Evolutionary conservation across 2,888 invertebrate species (phyloP), one percentile per base, ranked within the genome.

Genomic region (Drosophila mayaguana): DNA sequence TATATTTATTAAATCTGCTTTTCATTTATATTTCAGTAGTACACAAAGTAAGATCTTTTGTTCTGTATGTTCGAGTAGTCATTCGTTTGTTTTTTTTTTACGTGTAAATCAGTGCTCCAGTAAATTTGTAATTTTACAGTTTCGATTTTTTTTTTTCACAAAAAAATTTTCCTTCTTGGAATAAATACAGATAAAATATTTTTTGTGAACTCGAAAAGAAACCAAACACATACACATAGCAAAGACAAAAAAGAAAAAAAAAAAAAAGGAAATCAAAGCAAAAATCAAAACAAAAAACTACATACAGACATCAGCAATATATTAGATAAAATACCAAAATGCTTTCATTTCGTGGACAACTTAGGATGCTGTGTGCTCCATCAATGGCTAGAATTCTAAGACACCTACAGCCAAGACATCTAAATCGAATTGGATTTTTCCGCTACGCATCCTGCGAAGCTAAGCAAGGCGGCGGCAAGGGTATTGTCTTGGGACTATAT

Each of bases 401-500:
- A 1, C 43, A 56, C 0, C 16, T 61, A 0, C 18, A 48, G 7
- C 40, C 38, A 0, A 20, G 22, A 7, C 16, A 12, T 4, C 9
- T 25, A 7, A 18, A 32, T 14, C 38, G 46, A 9, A 0, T 12
- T 1, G 20, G 34, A 3, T 18, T 62, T 11, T 3, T 57, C 7
- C 72, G 82, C 0, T 54, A 57, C 28, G 81, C 68, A 28, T 68
- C 68, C 14, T 78, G 87, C 18, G 72, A 63, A 0, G 48, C 63
- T 1, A 64, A 72, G 3, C 67, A 71, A 9, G 79, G 70, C 0
- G 79, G 70, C 0, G 72, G 79, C 7, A 94, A 93, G 88, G 94
- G 94, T 57, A 88, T 94, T 48, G 93, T 94, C 8, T 87, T 94
- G 20, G 94, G 94, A 22, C 91, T 94, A 25, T 94, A 94, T 69